Evolutionary conservation across 37 sponge, comb jelly and placozoan genomes (phyloP), one percentile per base, ranked within the genome.

Genomic region (Axinella damicornis): DNA sequence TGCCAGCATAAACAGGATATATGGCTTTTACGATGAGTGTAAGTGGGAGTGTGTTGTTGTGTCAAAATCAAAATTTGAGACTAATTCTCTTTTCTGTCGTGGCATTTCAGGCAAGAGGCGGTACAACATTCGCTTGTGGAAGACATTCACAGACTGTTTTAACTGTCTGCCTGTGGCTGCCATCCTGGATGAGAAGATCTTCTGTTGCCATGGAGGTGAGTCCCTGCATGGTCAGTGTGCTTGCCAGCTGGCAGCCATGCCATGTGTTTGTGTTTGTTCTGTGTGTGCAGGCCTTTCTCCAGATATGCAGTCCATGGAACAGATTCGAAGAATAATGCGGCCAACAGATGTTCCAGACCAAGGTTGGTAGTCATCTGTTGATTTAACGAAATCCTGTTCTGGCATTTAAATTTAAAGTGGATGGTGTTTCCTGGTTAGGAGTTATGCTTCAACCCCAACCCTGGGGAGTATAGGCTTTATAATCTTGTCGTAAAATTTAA

Each of bases 11-110:
- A 98, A 98, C 91, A 86, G 99, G 66, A 98, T 98, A 71, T 98
- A 98, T 65, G 99, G 99, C 35, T 98, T 98, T 65, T 98, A 98
- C 61, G 99, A 98, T 80, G 99, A 98, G 83, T 98, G 99, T 95
- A 87, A 94, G 97, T 95, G 12, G n/a, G 46, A 0, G 14, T 76
- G 62, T 76, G 53, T 41, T 39, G 54, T 69, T 69, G 71, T 69
- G 30, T 69, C n/a, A n/a, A 27, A 27, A 34, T 31, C 22, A 33
- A 6, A 33, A 4, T 65, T 16, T 65, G 66, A 13, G 13, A 65
- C n/a, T n/a, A 24, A 27, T 65, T 13, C 19, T 12, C 16, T 24
- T 22, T 24, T n/a, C 25, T 24, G 66, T 27, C 66, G 25, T 13
- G 12, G 12, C 66, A 69, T 11, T 72, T 24, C 53, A 80, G 81